Percentiles rank a stretch among this genome's conserved stretches.
Evolutionary conservation across 2,888 invertebrate species (phyloP).

Genomic region (Dusona sp.): DNA sequence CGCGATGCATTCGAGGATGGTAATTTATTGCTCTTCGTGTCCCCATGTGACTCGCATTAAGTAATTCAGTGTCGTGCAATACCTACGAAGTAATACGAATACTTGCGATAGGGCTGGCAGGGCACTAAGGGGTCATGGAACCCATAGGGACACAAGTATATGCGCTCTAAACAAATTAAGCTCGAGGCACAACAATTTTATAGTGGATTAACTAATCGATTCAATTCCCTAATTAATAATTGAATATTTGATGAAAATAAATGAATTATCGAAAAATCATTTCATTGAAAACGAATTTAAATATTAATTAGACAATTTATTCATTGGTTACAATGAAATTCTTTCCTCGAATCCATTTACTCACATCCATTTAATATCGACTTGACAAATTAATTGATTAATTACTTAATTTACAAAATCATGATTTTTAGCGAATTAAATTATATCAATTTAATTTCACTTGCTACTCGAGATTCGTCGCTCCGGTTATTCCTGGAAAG

Average conservation of each 20-base stretch:
- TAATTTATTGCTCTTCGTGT: slow-evolving; percentile 73
- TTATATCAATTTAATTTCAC: slow-evolving; percentile 12
- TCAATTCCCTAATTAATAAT: neutral
- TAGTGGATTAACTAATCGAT: neutral
- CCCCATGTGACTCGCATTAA: slow-evolving; percentile 78
- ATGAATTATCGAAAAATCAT: neutral
- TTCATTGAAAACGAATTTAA: neutral
- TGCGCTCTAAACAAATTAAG: slow-evolving; percentile 31
- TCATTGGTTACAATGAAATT: neutral
- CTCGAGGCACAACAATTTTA: slow-evolving; percentile 36
- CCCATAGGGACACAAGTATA: slow-evolving; percentile 76
- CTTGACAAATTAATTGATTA: neutral
- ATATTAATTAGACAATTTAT: neutral
- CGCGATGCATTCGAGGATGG: slow-evolving; percentile 73
- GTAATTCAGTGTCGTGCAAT: slow-evolving; percentile 79
- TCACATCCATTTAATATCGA: neutral
- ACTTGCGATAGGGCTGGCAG: slow-evolving; percentile 33
- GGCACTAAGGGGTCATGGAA: slow-evolving; percentile 77
- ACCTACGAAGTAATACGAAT: slow-evolving; percentile 62
- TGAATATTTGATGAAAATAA: neutral
- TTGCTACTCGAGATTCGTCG: slow-evolving; percentile 12
- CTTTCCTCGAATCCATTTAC: neutral
- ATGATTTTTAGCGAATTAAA: slow-evolving; percentile 1
- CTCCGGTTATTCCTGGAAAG: slow-evolving; percentile 53
- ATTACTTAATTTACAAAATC: neutral